Evolutionary conservation across 1,140 invertebrate species (phyloP), one percentile per base, ranked within the genome.

Genomic region (Drosophila arizonae): DNA sequence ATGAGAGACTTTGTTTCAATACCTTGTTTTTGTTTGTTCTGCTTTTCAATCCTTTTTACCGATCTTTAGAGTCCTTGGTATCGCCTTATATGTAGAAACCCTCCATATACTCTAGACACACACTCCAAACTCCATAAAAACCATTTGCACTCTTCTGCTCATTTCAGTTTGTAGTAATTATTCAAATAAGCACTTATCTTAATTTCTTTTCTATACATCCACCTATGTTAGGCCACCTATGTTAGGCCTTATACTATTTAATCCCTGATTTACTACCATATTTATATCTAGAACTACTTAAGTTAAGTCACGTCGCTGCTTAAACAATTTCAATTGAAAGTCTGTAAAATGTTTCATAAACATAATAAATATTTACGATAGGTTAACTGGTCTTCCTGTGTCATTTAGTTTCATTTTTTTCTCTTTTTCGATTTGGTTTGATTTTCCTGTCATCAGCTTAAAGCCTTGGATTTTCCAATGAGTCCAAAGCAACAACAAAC

Each of bases 311-410:
- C 77, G 77, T 72, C 74, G 75, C 81, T 72, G 77, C 77, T 86
- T 86, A 58, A 87, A 87, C 46, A 69, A 79, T 77, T 78, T 77
- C 66, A 88, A 87, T 80, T 63, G 80, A 89, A 88, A 88, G 84
- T 88, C 84, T 88, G 84, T 88, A 88, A 80, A 87, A 89, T 88
- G 85, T 88, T 88, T 84, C 84, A 87, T 80, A 88, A 88, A 89
- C 84, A 88, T 76, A 88, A 87, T 87, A 87, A 87, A 88, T 88
- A 88, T 85, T 89, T 80, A 88, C 80, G 79, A 63, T 87, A 87
- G 82, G 82, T 87, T 87, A 88, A 81, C 57, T 78, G 60, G 45
- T 58, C 39, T 56, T 48, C 48, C 13, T 55, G 21, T 11, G 30
- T 43, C 26, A 6, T 21, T 60, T 57, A 5, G 24, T 28, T 30